phyloP scores from a whole-genome alignment of 2,888 invertebrate species.

The Polydrusus cervinus region DNA sequence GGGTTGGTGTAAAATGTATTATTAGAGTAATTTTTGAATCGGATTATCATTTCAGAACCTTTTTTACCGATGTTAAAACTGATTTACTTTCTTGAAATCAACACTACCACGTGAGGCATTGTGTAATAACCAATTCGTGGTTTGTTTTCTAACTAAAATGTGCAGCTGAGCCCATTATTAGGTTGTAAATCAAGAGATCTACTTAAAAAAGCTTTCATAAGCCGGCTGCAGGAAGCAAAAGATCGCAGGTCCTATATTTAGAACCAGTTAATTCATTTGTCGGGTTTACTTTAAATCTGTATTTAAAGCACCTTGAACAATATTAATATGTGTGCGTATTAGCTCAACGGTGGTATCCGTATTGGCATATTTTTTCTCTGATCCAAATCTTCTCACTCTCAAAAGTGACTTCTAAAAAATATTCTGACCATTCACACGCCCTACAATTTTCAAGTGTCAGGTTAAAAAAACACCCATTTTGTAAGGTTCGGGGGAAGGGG shows the following conservation, averaged over 20 bases:
- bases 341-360: background rate
- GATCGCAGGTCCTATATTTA: conserved; percentile 6
- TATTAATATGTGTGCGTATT: background rate
- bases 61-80: too few species aligned
- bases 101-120: background rate
- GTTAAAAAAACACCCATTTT: too few species aligned
- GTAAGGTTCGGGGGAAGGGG: too few species aligned
- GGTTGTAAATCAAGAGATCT: conserved; percentile 8
- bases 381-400: too few species aligned
- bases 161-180: conserved; percentile 9
- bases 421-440: too few species aligned
- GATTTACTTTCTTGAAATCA: background rate
- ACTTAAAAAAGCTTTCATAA: conserved; percentile 12
- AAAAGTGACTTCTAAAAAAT: too few species aligned
- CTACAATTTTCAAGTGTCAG: too few species aligned
- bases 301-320: background rate
- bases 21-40: too few species aligned
- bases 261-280: conserved; percentile 12
- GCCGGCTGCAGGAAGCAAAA: conserved; percentile 11
- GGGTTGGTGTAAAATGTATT: too few species aligned
- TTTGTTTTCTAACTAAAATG: background rate
- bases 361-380: background rate
- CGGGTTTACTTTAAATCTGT: conserved; percentile 7
- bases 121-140: conserved; percentile 2
- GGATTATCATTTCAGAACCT: too few species aligned